phyloP scores from a whole-genome alignment of 2,113 vertebrate genomes.

The Periophthalmodon schlosseri region DNA sequence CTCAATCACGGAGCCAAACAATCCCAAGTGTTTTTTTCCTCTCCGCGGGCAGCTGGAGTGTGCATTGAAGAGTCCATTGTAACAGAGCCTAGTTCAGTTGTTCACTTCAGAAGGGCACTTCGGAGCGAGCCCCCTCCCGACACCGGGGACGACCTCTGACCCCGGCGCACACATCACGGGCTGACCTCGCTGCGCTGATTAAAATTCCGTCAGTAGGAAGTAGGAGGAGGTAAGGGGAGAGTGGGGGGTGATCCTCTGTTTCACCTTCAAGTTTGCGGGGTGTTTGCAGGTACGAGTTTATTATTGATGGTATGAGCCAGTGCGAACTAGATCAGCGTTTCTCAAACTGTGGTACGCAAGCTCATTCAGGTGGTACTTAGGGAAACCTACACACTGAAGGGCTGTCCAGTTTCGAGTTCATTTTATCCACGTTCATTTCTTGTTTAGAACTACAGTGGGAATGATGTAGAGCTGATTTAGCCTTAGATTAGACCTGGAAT shows the following conservation, averaged over 20 bases:
- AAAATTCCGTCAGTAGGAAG: conserved; percentile 62
- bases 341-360: too few relatives aligned
- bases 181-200: conserved; percentile 67
- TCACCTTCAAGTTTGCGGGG: conserved; percentile 42
- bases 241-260: conserved; percentile 46
- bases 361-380: too few relatives aligned
- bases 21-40: conserved; percentile 23
- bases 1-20: conserved; percentile 11
- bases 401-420: too few relatives aligned
- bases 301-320: not conserved
- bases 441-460: too few relatives aligned
- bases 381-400: too few relatives aligned
- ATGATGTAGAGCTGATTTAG: too few relatives aligned
- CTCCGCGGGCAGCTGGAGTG: conserved; percentile 3
- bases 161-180: conserved; percentile 43
- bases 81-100: conserved; percentile 44
- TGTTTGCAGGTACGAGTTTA: not conserved
- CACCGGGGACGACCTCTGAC: conserved; percentile 61
- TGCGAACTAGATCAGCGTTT: too few relatives aligned
- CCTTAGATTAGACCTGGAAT: too few relatives aligned
- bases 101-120: conserved; percentile 38
- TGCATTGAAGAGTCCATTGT: conserved; percentile 30
- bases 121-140: conserved; percentile 42
- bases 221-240: conserved; percentile 23
- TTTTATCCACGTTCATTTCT: too few relatives aligned